A percentile compares a stretch with the other conserved stretches of the same genome.
Conservation (phyloP, 2,797 vertebrate species). For the Onychomys torridus region DNA sequence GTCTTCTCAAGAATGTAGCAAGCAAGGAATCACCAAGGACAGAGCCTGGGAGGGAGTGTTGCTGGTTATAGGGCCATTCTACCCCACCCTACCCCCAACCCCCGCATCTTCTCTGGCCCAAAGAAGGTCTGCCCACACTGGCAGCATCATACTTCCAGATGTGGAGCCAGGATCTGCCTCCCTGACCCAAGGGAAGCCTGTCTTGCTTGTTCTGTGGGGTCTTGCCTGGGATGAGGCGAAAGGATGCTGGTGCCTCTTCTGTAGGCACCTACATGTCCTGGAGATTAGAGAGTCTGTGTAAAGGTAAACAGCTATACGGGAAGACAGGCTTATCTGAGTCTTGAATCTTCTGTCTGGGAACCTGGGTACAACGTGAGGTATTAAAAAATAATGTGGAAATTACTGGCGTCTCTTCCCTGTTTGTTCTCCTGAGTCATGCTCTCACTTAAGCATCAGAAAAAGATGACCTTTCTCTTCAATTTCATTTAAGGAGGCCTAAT, state of each 20-base stretch:
- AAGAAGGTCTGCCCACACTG: neutral
- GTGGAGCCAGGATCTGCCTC: neutral
- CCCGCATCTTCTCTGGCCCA: neutral
- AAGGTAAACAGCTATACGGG: conserved; percentile 67
- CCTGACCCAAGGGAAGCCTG: neutral
- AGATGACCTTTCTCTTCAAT: conserved; percentile 83
- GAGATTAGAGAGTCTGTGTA: conserved; percentile 46
- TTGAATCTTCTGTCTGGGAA: conserved; percentile 41
- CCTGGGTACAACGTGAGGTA: conserved; percentile 65
- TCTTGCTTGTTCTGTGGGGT: neutral
- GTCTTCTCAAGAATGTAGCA: conserved; percentile 5
- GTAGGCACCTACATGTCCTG: neutral
- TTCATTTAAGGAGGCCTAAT: conserved; percentile 66
- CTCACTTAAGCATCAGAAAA: conserved; percentile 80
- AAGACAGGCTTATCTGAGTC: conserved; percentile 53
- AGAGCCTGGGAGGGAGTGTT: neutral
- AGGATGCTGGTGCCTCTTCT: conserved; percentile 36
- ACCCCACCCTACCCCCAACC: neutral
- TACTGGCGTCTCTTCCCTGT: conserved; percentile 82
- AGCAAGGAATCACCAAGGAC: neutral
- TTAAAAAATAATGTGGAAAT: conserved; percentile 81
- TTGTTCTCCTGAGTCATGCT: conserved; percentile 87
- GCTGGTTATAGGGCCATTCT: neutral
- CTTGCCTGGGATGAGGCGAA: neutral
- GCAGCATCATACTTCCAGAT: neutral